Conservation (phyloP, 2,113 vertebrate genomes). For the Equus quagga region DNA sequence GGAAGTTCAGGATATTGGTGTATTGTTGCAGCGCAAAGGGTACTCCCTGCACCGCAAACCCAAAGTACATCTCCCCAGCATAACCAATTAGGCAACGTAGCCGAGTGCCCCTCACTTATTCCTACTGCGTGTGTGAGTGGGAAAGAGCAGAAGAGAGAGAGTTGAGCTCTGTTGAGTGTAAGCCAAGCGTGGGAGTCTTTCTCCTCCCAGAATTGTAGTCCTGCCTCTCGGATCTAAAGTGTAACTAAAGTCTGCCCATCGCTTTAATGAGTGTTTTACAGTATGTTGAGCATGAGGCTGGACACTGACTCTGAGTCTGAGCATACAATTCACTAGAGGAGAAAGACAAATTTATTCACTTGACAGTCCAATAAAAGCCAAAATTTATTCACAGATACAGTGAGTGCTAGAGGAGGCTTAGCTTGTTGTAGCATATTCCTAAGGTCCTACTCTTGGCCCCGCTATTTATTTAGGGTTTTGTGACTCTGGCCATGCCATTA, state of each 20-base stretch:
- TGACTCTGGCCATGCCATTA: background rate
- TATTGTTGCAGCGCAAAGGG: background rate
- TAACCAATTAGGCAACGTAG: background rate
- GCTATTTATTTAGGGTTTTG: background rate
- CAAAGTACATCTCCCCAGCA: background rate
- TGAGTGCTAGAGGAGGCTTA: background rate
- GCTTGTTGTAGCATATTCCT: background rate
- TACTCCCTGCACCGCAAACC: background rate
- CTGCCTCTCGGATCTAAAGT: background rate
- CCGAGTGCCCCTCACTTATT: background rate
- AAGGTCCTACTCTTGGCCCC: background rate
- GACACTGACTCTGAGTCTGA: background rate
- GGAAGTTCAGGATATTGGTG: background rate
- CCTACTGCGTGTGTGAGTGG: too few relatives aligned
- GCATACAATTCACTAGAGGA: background rate
- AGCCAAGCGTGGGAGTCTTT: background rate
- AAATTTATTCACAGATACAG: background rate
- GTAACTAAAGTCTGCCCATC: background rate
- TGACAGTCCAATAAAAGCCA: constrained; percentile 27
- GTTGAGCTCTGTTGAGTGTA: background rate
- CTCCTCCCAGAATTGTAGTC: background rate
- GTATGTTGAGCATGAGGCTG: background rate
- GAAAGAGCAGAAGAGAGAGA: rapidly evolving
- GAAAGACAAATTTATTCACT: constrained; percentile 32
- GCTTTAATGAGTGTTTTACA: background rate